These are phyloP conservation scores for Sebastes aleutianus DNA, from an alignment of 2,797 vertebrate genomes.

Conservation along the genomic window DNA sequence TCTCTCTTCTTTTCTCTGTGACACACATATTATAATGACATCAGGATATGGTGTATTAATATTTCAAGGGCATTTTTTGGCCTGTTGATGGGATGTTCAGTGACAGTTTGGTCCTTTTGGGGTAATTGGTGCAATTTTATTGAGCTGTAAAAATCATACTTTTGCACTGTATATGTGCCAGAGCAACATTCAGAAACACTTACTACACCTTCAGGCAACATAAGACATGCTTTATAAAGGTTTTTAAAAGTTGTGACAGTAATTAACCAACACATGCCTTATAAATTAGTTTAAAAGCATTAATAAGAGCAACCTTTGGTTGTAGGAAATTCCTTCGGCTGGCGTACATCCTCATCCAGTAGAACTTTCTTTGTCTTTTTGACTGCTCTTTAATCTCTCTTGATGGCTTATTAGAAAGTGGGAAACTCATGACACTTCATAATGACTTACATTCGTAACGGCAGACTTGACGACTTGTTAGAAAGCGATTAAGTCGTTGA, in stretches of 20 bases:
- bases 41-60: background rate
- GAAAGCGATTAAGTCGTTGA: background rate
- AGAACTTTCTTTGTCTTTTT: background rate
- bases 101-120: background rate
- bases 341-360: background rate
- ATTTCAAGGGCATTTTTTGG: background rate
- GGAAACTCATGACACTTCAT: background rate
- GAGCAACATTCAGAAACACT: background rate
- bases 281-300: background rate
- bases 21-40: background rate
- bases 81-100: background rate
- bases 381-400: background rate
- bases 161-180: background rate
- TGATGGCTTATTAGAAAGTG: conserved; percentile 6
- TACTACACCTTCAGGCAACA: background rate
- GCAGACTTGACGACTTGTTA: conserved; percentile 5
- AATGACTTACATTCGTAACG: background rate
- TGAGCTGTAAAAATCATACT: background rate
- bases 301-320: background rate
- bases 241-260: background rate
- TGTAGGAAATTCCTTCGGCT: background rate
- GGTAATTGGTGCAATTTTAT: background rate
- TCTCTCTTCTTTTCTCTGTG: background rate
- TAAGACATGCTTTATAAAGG: background rate
- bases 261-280: background rate